Evolutionary conservation across 2,888 invertebrate species (phyloP).

Genomic region (Drosophila quinaria): DNA sequence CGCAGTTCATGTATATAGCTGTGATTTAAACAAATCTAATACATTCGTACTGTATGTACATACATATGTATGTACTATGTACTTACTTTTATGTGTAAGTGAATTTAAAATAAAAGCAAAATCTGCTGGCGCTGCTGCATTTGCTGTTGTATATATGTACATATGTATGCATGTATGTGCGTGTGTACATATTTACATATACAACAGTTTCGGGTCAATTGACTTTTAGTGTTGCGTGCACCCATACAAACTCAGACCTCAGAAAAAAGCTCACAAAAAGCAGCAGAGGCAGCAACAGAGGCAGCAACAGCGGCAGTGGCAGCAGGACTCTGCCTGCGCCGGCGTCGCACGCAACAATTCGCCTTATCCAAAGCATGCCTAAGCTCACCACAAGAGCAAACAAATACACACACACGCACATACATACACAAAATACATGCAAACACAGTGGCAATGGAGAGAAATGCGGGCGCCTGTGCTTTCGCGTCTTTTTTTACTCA

Average conservation of each 20-base stretch:
- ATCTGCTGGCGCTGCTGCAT: slow-evolving; percentile 38
- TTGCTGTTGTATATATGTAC: slow-evolving; percentile 15
- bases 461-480: slow-evolving; percentile 41
- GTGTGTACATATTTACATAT: slow-evolving; percentile 28
- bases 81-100: slow-evolving; percentile 20
- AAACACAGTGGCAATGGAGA: slow-evolving; percentile 12
- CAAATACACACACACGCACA: slow-evolving; percentile 24
- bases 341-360: slow-evolving; percentile 74
- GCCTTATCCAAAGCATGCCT: slow-evolving; percentile 57
- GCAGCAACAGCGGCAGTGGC: slow-evolving; percentile 30
- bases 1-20: not conserved
- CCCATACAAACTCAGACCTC: slow-evolving; percentile 55
- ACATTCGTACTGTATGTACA: slow-evolving; percentile 3
- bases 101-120: slow-evolving; percentile 47
- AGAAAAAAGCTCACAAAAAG: slow-evolving; percentile 70
- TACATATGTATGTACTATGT: slow-evolving; percentile 7
- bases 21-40: slow-evolving; percentile 36
- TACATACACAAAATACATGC: slow-evolving; percentile 27
- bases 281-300: slow-evolving; percentile 36
- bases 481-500: slow-evolving; percentile 44
- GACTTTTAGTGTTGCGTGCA: slow-evolving; percentile 77
- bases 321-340: slow-evolving; percentile 52
- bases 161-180: not conserved
- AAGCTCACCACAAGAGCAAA: slow-evolving; percentile 32
- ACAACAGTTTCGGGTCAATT: slow-evolving; percentile 75